Evolutionary conservation across 2,113 vertebrate species (phyloP).

Genomic region (Collichthys lucidus): DNA sequence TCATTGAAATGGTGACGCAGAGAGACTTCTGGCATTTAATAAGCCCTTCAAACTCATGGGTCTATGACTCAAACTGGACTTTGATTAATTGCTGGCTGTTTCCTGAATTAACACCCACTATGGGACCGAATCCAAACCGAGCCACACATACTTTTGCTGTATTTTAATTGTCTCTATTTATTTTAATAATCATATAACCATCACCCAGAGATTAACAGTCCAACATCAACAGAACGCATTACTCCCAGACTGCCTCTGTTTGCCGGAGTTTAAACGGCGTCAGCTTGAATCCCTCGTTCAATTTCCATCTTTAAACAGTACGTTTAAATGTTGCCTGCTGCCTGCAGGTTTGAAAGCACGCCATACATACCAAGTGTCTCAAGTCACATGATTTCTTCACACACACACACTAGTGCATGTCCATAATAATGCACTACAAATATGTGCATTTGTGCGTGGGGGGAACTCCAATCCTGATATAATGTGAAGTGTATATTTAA

Average conservation of each 20-base stretch:
- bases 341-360: neutral
- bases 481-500: neutral
- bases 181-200: neutral
- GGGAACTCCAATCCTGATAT: neutral
- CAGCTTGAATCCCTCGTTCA: neutral
- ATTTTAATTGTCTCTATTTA: neutral
- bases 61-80: neutral
- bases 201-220: neutral
- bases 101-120: neutral
- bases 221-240: neutral
- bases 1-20: too few relatives aligned
- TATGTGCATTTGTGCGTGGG: neutral
- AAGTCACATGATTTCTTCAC: neutral
- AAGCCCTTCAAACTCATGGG: neutral
- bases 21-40: neutral
- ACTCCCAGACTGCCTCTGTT: neutral
- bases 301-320: slow-evolving; percentile 15
- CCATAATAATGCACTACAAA: neutral
- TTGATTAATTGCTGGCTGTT: neutral
- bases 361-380: neutral
- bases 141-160: neutral
- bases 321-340: neutral
- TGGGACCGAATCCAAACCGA: neutral
- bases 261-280: slow-evolving; percentile 14
- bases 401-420: neutral